A percentile compares a stretch with the other conserved stretches of the same genome.
Evolutionary conservation across 2,113 vertebrate species (phyloP).

Genomic region (Oxyura jamaicensis): DNA sequence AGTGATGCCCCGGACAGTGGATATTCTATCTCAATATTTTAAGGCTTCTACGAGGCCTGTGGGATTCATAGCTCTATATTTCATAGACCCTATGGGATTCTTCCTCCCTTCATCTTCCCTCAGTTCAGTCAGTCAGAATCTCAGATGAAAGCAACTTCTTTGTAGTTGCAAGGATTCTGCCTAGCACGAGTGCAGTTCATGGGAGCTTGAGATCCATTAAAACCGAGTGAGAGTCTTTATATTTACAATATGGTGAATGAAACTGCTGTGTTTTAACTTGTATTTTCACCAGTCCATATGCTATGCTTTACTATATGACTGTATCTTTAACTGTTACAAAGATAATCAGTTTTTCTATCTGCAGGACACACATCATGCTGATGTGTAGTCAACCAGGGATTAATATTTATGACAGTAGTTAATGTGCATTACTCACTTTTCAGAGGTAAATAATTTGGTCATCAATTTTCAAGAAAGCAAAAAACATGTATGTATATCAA

Average conservation of each 20-base stretch:
- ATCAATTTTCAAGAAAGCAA: neutral
- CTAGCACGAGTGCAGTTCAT: rapidly evolving
- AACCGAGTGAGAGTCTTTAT: conserved; percentile 39
- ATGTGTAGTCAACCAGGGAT: conserved; percentile 15
- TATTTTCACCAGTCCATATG: conserved; percentile 34
- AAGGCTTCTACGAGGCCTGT: neutral
- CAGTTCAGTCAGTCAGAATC: neutral
- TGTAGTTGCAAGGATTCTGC: neutral
- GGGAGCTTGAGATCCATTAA: neutral
- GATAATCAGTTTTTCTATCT: conserved; percentile 20
- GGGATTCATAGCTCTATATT: neutral
- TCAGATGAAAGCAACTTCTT: neutral
- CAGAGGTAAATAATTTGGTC: conserved; percentile 66
- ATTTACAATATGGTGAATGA: neutral
- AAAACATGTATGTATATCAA: rapidly evolving
- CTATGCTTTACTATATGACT: conserved; percentile 1
- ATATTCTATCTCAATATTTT: neutral
- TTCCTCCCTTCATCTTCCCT: neutral
- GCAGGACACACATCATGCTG: neutral
- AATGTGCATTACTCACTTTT: conserved; percentile 53
- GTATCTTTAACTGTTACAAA: neutral
- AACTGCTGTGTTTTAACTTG: neutral
- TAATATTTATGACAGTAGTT: conserved; percentile 8
- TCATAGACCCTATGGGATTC: neutral
- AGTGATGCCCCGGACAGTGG: neutral